Percentiles rank a stretch among this genome's conserved stretches.
phyloP scores from a whole-genome alignment of 2,888 invertebrate genomes.

The Anticlea derivata region DNA sequence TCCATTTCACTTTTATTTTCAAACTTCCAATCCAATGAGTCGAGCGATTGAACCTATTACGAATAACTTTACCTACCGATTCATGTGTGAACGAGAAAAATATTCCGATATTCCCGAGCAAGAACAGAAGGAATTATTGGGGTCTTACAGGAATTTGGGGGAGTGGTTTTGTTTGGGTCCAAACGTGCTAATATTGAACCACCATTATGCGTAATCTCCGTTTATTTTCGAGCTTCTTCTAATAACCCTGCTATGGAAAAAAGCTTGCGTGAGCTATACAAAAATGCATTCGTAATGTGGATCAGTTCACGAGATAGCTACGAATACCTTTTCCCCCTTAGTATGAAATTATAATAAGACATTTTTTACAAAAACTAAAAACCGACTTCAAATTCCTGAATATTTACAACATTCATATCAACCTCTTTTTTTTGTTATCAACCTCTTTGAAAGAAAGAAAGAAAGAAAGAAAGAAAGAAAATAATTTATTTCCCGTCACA shows the following conservation, averaged over 20 bases:
- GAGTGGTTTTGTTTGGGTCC: constrained; percentile 6
- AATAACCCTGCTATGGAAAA: no score
- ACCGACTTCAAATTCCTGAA: no score
- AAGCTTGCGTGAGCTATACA: no score
- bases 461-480: no score
- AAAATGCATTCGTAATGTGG: background rate
- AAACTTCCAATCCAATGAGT: constrained; percentile 71
- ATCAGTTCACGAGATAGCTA: background rate
- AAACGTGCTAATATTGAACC: background rate
- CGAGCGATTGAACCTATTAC: constrained; percentile 71
- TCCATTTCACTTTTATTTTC: constrained; percentile 74
- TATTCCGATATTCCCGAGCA: constrained; percentile 44
- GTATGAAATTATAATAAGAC: no score
- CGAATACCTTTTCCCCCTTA: background rate
- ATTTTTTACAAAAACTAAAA: no score
- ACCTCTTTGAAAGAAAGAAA: no score
- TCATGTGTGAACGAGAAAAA: constrained; percentile 60
- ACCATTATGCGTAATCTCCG: background rate
- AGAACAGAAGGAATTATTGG: constrained; percentile 25
- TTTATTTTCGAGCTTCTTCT: background rate
- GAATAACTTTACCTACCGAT: constrained; percentile 64
- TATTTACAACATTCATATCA: no score
- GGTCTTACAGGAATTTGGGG: constrained; percentile 7
- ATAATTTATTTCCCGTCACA: no score
- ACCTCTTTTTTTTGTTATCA: no score